Evolutionary conservation across 2,888 invertebrate genomes (phyloP).

Genomic region (Himalopsyche tibetana): DNA sequence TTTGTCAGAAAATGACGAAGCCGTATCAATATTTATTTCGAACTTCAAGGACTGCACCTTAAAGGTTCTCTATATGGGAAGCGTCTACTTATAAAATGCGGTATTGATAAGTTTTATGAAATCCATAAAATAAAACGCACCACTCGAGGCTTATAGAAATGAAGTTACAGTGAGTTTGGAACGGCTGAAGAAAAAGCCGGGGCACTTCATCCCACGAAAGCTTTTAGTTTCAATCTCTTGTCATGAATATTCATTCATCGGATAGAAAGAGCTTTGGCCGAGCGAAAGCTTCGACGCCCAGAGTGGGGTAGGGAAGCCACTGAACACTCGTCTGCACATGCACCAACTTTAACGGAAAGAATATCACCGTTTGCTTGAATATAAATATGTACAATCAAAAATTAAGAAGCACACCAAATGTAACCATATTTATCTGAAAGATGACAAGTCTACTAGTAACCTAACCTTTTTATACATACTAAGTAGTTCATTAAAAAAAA

Average conservation of each 20-base stretch:
- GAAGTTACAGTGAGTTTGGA: neutral
- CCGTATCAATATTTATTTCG: no score
- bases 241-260: constrained; percentile 57
- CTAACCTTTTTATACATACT: no score
- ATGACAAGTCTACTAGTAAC: no score
- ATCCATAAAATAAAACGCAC: constrained; percentile 30
- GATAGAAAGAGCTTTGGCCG: constrained; percentile 2
- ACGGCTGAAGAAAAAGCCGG: constrained; percentile 33
- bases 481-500: no score
- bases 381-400: no score
- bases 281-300: neutral
- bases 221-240: constrained; percentile 56
- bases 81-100: neutral
- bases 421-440: no score
- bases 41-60: no score
- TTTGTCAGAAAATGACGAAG: no score
- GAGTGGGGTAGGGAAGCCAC: neutral
- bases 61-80: no score
- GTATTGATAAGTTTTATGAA: constrained; percentile 10
- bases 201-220: constrained; percentile 47
- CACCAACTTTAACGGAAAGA: neutral
- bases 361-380: neutral
- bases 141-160: constrained; percentile 3
- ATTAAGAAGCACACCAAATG: no score
- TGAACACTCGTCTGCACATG: constrained; percentile 3